Percentiles rank a stretch among this genome's conserved stretches.
Conservation (phyloP, 2,888 invertebrate species). For the Himalopsyche tibetana region DNA sequence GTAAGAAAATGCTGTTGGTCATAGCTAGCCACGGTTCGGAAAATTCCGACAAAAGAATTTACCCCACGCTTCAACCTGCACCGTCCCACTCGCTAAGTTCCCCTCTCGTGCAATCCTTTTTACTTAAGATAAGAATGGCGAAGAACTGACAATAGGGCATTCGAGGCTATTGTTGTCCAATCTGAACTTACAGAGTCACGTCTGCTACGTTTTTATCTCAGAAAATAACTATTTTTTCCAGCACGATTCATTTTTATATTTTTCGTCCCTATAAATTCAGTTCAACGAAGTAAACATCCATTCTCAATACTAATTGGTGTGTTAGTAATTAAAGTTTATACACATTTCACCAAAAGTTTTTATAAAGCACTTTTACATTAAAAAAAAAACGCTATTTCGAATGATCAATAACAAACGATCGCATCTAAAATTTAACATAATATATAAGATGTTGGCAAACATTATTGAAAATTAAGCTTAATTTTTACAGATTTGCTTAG, state of each 20-base stretch:
- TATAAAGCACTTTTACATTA: too few species aligned
- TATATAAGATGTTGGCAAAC: too few species aligned
- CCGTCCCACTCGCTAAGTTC: not conserved
- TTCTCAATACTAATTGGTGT: too few species aligned
- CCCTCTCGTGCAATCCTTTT: constrained; percentile 33
- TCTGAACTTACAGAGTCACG: constrained; percentile 42
- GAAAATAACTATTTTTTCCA: constrained; percentile 39
- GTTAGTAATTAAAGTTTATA: too few species aligned
- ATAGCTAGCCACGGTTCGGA: constrained; percentile 23
- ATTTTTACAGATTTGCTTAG: too few species aligned
- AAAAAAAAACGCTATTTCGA: too few species aligned
- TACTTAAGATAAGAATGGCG: constrained; percentile 43
- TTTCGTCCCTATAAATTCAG: too few species aligned
- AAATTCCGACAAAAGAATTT: constrained; percentile 35
- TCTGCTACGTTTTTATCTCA: constrained; percentile 38
- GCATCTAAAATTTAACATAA: too few species aligned
- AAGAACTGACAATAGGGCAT: constrained; percentile 38
- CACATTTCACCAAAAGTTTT: too few species aligned
- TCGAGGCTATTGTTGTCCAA: constrained; percentile 41
- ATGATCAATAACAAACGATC: too few species aligned
- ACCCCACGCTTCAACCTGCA: constrained; percentile 18
- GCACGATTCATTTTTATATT: not conserved
- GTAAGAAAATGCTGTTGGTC: constrained; percentile 38
- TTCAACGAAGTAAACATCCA: too few species aligned
- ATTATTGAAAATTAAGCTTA: too few species aligned